Conservation (phyloP, 2,888 invertebrate genomes). For the Podabrus alpinus region DNA sequence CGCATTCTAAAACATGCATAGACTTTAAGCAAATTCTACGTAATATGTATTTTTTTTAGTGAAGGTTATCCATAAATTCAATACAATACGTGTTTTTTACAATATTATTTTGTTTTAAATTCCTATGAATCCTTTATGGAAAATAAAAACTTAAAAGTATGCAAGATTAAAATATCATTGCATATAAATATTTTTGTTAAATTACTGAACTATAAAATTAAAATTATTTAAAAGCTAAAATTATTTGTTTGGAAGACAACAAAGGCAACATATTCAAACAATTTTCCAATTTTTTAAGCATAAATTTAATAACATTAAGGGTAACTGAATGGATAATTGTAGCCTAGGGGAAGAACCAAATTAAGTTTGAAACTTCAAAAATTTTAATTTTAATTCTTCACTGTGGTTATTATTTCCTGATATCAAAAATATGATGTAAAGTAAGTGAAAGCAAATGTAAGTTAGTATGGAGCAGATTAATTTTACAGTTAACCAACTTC, state of each 20-base stretch:
- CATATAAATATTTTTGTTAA: background rate
- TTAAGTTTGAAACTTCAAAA: background rate
- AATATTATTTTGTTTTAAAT: no score
- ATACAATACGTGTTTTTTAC: no score
- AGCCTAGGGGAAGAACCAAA: background rate
- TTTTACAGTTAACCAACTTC: no score
- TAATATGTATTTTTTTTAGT: no score
- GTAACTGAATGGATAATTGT: background rate
- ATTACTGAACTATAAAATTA: background rate
- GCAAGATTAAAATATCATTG: background rate
- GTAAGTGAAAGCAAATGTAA: no score
- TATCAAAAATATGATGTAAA: background rate
- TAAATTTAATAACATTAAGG: background rate
- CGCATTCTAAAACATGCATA: no score
- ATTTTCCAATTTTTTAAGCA: background rate
- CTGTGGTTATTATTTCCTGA: background rate
- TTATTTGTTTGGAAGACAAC: background rate
- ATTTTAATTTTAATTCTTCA: background rate
- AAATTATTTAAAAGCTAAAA: background rate
- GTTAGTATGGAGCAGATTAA: no score
- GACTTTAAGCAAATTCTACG: no score
- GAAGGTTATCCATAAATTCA: no score
- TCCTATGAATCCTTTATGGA: no score
- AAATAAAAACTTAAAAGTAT: background rate
- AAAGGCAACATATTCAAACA: background rate